A percentile compares a stretch with the other conserved stretches of the same genome.
phyloP scores from a whole-genome alignment of 30 jellyfish, hydroid and myxozoan species.

The Pelagia noctiluca region DNA sequence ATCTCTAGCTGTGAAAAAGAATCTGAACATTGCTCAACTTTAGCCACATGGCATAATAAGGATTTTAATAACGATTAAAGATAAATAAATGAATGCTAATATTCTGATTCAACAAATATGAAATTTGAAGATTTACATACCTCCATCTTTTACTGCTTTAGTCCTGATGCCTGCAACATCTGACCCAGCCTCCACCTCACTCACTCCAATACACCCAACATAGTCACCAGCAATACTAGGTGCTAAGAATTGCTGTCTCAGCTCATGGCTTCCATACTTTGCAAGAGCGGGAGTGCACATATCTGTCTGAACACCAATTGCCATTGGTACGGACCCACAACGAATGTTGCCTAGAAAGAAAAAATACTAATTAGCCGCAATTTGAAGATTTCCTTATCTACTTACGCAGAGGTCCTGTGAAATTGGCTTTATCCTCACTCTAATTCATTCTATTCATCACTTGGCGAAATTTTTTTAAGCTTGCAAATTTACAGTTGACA shows the following conservation, averaged over 20 bases:
- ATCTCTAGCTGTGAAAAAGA: too few relatives aligned
- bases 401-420: too few relatives aligned
- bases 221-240: slow-evolving; percentile 98
- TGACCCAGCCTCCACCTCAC: slow-evolving; percentile 98
- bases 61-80: too few relatives aligned
- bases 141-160: slow-evolving; percentile 98
- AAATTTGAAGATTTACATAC: slow-evolving; percentile 46
- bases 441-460: too few relatives aligned
- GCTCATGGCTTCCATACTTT: slow-evolving; percentile 95
- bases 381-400: not conserved
- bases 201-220: slow-evolving; percentile 97
- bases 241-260: slow-evolving; percentile 84
- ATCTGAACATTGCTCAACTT: too few relatives aligned
- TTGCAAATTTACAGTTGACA: too few relatives aligned
- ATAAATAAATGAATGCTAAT: too few relatives aligned
- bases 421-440: too few relatives aligned
- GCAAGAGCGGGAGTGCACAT: slow-evolving; percentile 99
- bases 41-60: too few relatives aligned
- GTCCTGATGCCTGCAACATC: slow-evolving; percentile 93
- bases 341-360: slow-evolving; percentile 69
- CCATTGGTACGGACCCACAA: slow-evolving; percentile 97
- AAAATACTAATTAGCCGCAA: not conserved
- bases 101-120: too few relatives aligned
- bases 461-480: too few relatives aligned
- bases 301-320: slow-evolving; percentile 97